These are phyloP conservation scores for Pteria penguin DNA, from an alignment of 2,888 invertebrate species.

Conservation along the genomic window DNA sequence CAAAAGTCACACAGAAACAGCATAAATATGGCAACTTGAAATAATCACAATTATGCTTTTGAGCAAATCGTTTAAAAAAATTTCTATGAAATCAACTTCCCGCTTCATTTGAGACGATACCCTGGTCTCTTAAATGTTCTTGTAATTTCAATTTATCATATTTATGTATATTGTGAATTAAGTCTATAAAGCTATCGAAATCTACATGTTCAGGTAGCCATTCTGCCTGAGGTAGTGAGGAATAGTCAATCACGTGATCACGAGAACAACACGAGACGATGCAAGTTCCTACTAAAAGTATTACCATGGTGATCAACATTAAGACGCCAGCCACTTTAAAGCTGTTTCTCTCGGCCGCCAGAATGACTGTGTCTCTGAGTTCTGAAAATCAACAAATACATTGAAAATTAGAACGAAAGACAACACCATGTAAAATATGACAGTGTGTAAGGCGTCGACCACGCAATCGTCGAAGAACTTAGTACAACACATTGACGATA, in stretches of 20 bases:
- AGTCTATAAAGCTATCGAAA: constrained; percentile 14
- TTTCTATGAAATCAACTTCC: too few relatives aligned
- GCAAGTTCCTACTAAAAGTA: constrained; percentile 22
- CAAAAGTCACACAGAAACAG: too few relatives aligned
- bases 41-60: too few relatives aligned
- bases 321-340: constrained; percentile 9
- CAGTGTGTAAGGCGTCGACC: too few relatives aligned
- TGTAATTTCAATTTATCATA: constrained; percentile 2
- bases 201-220: constrained; percentile 26
- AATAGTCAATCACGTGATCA: constrained; percentile 7
- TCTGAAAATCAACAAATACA: constrained; percentile 15
- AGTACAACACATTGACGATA: too few relatives aligned
- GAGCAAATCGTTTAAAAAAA: too few relatives aligned
- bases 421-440: too few relatives aligned
- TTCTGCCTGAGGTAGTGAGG: constrained; percentile 16
- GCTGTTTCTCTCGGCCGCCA: constrained; percentile 23
- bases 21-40: too few relatives aligned
- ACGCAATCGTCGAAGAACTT: too few relatives aligned
- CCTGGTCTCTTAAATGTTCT: background rate
- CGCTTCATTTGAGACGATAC: background rate
- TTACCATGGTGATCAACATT: constrained; percentile 22
- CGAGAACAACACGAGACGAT: constrained; percentile 22
- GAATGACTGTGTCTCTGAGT: constrained; percentile 13
- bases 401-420: too few relatives aligned
- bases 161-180: constrained; percentile 20